Evolutionary conservation across 2,888 invertebrate species (phyloP).

Genomic region (Eupithecia dodoneata): DNA sequence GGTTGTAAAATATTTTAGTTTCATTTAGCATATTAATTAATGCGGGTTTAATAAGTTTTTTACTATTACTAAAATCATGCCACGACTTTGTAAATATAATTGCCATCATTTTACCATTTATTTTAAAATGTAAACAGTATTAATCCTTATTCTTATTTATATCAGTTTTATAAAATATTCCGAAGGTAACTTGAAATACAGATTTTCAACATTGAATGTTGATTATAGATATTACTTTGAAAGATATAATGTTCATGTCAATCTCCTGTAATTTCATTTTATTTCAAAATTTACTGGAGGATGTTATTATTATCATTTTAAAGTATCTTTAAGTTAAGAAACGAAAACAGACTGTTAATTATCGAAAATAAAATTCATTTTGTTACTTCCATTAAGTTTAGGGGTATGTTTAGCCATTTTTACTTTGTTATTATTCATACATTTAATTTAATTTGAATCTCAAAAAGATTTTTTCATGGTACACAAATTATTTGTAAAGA

Average conservation of each 20-base stretch:
- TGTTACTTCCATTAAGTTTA: conserved; percentile 43
- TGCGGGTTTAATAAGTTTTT: conserved; percentile 72
- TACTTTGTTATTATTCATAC: conserved; percentile 23
- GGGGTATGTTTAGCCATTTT: conserved; percentile 20
- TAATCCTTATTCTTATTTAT: conserved; percentile 79
- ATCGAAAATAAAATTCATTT: conserved; percentile 53
- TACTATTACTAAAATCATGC: conserved; percentile 62
- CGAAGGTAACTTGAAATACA: conserved; percentile 3
- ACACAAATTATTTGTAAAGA: not conserved
- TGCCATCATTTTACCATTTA: conserved; percentile 76
- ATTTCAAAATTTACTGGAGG: conserved; percentile 33
- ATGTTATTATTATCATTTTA: conserved; percentile 56
- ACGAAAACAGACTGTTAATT: conserved; percentile 68
- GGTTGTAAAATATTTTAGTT: conserved; percentile 67
- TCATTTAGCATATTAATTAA: conserved; percentile 64
- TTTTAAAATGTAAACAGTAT: conserved; percentile 80
- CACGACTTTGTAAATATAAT: conserved; percentile 72
- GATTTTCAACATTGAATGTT: conserved; percentile 9
- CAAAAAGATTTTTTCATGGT: conserved; percentile 16
- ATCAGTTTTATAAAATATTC: conserved; percentile 50
- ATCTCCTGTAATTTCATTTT: not conserved
- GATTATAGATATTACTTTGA: not conserved
- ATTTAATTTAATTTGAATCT: conserved; percentile 36
- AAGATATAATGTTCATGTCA: not conserved
- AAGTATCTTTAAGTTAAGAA: conserved; percentile 65